phyloP scores from a whole-genome alignment of 2,797 vertebrate genomes.

The Rachycentron canadum region DNA sequence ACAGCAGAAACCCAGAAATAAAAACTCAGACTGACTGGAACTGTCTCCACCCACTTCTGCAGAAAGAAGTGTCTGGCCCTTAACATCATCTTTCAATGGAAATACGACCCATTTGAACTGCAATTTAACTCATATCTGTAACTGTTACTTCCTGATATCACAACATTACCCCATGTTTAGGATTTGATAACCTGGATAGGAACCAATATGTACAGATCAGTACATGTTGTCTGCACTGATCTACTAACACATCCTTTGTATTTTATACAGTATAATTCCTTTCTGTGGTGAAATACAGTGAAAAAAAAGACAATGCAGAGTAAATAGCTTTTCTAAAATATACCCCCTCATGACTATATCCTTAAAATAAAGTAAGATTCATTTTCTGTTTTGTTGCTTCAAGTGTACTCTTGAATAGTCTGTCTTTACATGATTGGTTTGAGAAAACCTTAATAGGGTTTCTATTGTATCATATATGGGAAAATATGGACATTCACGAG shows the following conservation, averaged over 20 bases:
- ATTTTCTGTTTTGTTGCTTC: neutral
- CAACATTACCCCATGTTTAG: neutral
- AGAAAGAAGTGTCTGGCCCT: neutral
- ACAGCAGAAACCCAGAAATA: neutral
- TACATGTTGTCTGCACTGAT: neutral
- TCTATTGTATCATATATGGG: neutral
- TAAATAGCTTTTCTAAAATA: too few species aligned
- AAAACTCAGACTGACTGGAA: neutral
- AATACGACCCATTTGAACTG: neutral
- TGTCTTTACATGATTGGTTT: neutral
- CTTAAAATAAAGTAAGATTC: neutral
- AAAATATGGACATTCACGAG: neutral
- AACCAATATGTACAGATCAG: neutral
- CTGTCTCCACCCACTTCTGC: neutral
- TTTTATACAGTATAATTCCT: conserved; percentile 17
- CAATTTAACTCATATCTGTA: neutral
- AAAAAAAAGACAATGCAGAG: neutral
- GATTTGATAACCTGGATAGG: neutral
- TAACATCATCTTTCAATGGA: neutral
- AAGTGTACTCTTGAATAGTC: neutral
- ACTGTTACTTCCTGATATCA: neutral
- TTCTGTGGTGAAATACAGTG: conserved; percentile 12
- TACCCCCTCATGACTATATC: too few species aligned
- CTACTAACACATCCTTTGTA: neutral
- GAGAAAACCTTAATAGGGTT: neutral